Evolutionary conservation across 1,140 invertebrate species (phyloP).

Genomic region (Conus betulinus): DNA sequence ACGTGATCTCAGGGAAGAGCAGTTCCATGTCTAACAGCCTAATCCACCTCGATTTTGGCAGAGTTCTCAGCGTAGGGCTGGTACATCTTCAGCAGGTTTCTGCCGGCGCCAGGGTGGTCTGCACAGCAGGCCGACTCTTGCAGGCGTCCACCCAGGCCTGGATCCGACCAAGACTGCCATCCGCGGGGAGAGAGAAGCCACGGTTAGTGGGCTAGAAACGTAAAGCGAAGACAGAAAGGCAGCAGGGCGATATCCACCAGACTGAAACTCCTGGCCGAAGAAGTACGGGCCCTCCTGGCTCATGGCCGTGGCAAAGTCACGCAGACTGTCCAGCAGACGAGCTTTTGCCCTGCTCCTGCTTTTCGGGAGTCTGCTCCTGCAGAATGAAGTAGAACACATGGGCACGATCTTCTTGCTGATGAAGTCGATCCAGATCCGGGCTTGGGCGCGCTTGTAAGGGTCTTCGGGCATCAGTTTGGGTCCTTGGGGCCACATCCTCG

Average conservation of each 20-base stretch:
- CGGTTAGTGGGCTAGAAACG: slow-evolving; percentile 53
- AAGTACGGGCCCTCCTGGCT: slow-evolving; percentile 52
- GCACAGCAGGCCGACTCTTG: slow-evolving; percentile 37
- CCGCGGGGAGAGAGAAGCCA: slow-evolving; percentile 52
- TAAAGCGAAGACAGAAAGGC: slow-evolving; percentile 49
- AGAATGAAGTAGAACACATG: slow-evolving; percentile 50
- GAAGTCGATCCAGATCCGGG: slow-evolving; percentile 52
- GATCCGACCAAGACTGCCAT: slow-evolving; percentile 44
- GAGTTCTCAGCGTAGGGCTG: slow-evolving; percentile 55
- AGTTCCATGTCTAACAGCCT: slow-evolving; percentile 52
- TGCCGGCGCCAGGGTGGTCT: slow-evolving; percentile 35
- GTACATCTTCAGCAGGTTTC: slow-evolving; percentile 49
- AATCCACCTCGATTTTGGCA: slow-evolving; percentile 52
- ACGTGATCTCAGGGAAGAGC: slow-evolving; percentile 39
- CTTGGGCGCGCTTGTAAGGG: slow-evolving; percentile 50
- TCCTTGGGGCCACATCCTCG: slow-evolving; percentile 45
- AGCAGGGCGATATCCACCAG: slow-evolving; percentile 59
- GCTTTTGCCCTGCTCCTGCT: slow-evolving; percentile 52
- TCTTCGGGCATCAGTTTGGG: slow-evolving; percentile 53
- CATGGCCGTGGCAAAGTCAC: slow-evolving; percentile 47
- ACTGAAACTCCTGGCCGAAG: slow-evolving; percentile 48
- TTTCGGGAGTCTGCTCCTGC: slow-evolving; percentile 45
- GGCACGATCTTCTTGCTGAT: slow-evolving; percentile 57
- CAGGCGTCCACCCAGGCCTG: slow-evolving; percentile 56
- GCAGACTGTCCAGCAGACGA: slow-evolving; percentile 47